Evolutionary conservation across 2,888 invertebrate genomes (phyloP).

Genomic region (Tetragonula carbonaria): DNA sequence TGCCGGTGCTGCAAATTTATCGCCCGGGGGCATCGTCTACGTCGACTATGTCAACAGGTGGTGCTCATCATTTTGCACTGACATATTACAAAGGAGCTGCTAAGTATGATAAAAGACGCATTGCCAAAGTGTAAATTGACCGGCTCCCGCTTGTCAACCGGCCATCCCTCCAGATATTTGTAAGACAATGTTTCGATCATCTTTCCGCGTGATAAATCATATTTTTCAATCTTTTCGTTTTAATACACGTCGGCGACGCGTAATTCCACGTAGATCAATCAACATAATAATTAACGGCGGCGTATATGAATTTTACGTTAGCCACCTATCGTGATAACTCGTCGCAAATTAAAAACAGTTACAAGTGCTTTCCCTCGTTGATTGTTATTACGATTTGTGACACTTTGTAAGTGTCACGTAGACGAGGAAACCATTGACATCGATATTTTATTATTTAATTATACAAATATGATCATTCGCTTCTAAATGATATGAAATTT

Average conservation of each 20-base stretch:
- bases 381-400: not conserved
- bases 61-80: constrained; percentile 66
- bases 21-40: constrained; percentile 51
- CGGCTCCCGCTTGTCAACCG: constrained; percentile 27
- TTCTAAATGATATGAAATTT: not conserved
- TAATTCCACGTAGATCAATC: constrained; percentile 29
- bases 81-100: constrained; percentile 59
- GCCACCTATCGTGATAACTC: constrained; percentile 20
- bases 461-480: no score
- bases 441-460: no score
- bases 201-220: constrained; percentile 32
- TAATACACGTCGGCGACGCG: constrained; percentile 8
- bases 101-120: constrained; percentile 63
- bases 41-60: constrained; percentile 69
- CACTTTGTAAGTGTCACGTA: not conserved
- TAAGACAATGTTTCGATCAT: constrained; percentile 38
- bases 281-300: constrained; percentile 24
- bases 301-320: constrained; percentile 13
- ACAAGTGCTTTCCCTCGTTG: not conserved
- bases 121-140: constrained; percentile 53
- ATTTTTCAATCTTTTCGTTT: constrained; percentile 27
- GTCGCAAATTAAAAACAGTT: constrained; percentile 22
- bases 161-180: not conserved
- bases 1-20: constrained; percentile 56
- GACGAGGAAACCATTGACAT: no score